A percentile compares a stretch with the other conserved stretches of the same genome.
These are phyloP conservation scores for Drosophila mettleri DNA, from an alignment of 2,888 invertebrate genomes.

Conservation along the genomic window DNA sequence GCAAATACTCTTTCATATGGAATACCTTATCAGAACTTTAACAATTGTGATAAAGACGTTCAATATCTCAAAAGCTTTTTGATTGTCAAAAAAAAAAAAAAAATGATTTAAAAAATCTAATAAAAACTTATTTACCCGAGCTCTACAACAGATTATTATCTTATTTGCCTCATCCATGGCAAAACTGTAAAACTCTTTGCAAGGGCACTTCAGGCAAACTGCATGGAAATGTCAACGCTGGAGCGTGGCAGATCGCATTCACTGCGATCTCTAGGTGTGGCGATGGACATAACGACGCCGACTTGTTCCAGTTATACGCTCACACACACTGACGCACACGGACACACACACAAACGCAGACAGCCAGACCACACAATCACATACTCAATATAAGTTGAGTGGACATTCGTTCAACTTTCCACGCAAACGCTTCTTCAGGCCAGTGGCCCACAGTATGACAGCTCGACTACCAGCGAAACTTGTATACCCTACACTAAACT, in stretches of 20 bases:
- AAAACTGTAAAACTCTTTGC: neutral
- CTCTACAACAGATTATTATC: no score
- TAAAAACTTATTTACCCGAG: no score
- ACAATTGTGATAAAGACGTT: neutral
- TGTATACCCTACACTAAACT: slow-evolving; percentile 30
- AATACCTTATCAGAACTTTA: neutral
- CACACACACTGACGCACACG: slow-evolving; percentile 17
- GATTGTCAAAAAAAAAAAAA: no score
- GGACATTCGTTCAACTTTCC: slow-evolving; percentile 69
- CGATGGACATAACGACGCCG: slow-evolving; percentile 42
- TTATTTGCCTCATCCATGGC: neutral
- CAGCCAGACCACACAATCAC: slow-evolving; percentile 15
- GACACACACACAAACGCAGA: slow-evolving; percentile 3
- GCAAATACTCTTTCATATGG: neutral
- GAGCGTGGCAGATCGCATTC: slow-evolving; percentile 48
- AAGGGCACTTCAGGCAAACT: neutral
- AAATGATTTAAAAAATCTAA: no score
- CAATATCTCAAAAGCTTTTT: no score
- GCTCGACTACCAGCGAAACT: slow-evolving; percentile 25
- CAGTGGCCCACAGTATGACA: slow-evolving; percentile 18
- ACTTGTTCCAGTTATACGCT: slow-evolving; percentile 70
- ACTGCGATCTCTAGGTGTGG: slow-evolving; percentile 48
- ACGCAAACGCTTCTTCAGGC: slow-evolving; percentile 52
- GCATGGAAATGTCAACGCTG: slow-evolving; percentile 38
- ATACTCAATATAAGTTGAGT: slow-evolving; percentile 48